Evolutionary conservation across 2,888 invertebrate genomes (phyloP).

Genomic region (Homarus gammarus): DNA sequence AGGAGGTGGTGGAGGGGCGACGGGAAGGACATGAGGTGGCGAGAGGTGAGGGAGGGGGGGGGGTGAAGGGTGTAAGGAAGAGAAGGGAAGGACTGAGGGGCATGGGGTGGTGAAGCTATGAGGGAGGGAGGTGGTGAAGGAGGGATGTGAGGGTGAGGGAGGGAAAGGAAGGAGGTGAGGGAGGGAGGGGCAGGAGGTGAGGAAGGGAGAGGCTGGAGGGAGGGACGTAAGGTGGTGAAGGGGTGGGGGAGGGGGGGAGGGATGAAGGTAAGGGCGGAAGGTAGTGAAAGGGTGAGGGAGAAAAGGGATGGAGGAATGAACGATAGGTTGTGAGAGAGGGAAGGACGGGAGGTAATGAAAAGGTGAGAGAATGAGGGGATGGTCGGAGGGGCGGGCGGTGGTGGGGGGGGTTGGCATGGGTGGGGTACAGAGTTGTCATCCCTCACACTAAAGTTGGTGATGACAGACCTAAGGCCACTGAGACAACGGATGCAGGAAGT

Average conservation of each 20-base stretch:
- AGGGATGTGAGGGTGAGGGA: not conserved
- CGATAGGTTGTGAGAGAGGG: too few relatives aligned
- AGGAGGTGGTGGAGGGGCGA: not conserved
- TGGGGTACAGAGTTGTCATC: too few relatives aligned
- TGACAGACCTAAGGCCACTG: too few relatives aligned
- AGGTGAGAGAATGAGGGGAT: too few relatives aligned
- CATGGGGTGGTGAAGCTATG: constrained; percentile 22
- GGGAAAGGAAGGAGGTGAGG: too few relatives aligned
- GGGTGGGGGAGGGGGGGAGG: constrained; percentile 33
- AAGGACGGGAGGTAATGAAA: too few relatives aligned
- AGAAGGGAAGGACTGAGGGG: not conserved
- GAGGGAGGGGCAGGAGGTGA: constrained; percentile 30
- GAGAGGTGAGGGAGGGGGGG: not conserved
- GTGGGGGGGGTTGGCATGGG: too few relatives aligned
- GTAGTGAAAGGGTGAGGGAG: constrained; percentile 27
- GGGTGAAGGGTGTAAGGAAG: not conserved
- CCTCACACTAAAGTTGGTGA: too few relatives aligned
- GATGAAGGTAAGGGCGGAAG: constrained; percentile 44
- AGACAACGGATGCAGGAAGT: too few relatives aligned
- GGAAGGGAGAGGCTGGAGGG: constrained; percentile 22
- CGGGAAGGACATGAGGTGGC: not conserved
- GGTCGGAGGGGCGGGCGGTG: too few relatives aligned
- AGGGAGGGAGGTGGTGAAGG: constrained; percentile 10
- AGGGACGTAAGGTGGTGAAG: not conserved
- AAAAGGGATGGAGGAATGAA: too few relatives aligned